phyloP scores from a whole-genome alignment of 2,797 vertebrate genomes.

The Chrysocyon brachyurus region DNA sequence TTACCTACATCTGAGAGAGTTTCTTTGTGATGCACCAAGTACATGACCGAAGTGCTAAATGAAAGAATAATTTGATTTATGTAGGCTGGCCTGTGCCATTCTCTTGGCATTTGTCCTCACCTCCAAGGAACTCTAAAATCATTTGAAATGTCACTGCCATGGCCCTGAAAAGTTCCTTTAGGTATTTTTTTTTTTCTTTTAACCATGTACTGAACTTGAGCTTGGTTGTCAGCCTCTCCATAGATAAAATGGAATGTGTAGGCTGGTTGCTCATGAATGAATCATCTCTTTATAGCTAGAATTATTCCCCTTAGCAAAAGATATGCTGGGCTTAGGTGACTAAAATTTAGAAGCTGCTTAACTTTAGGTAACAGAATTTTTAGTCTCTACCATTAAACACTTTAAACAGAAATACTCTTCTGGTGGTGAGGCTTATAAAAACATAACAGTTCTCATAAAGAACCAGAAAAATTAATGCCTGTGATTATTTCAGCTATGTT shows the following conservation, averaged over 20 bases:
- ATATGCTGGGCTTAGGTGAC: not conserved
- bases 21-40: not conserved
- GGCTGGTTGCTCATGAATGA: slow-evolving; percentile 9
- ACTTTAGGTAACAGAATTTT: slow-evolving; percentile 61
- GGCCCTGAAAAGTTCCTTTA: not conserved
- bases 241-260: not conserved
- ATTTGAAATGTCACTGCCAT: not conserved
- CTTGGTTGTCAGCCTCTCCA: not conserved
- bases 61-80: not conserved
- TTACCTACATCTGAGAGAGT: not conserved
- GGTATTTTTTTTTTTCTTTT: not conserved
- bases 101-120: not conserved
- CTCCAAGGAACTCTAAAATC: slow-evolving; percentile 21
- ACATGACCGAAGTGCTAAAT: not conserved
- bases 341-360: not conserved
- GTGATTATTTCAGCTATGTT: slow-evolving; percentile 40
- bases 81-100: not conserved
- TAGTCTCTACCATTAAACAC: slow-evolving; percentile 28
- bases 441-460: slow-evolving; percentile 46
- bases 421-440: slow-evolving; percentile 17
- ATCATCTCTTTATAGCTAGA: not conserved
- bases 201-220: not conserved
- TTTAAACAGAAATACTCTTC: slow-evolving; percentile 28
- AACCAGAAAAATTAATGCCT: slow-evolving; percentile 39
- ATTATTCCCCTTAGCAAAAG: not conserved